These are phyloP conservation scores for Aldrovandia affinis DNA, from an alignment of 2,797 vertebrate genomes.

Conservation along the genomic window DNA sequence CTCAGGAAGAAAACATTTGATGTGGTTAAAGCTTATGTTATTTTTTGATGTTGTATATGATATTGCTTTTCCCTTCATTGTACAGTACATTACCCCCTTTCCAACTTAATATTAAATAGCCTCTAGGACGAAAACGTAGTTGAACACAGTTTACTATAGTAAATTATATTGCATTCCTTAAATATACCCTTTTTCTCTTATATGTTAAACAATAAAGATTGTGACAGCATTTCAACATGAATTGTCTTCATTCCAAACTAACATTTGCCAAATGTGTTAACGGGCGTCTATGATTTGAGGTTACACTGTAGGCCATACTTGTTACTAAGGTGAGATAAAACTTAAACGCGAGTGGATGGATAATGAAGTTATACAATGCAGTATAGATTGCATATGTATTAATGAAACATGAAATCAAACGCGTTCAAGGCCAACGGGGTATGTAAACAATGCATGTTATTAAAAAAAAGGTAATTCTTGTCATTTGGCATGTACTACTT, in stretches of 20 bases:
- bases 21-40: slow-evolving; percentile 7
- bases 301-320: background rate
- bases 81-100: background rate
- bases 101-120: background rate
- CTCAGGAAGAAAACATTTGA: slow-evolving; percentile 31
- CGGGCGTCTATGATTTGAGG: background rate
- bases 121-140: slow-evolving; percentile 2
- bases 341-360: background rate
- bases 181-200: background rate
- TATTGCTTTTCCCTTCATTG: slow-evolving; percentile 8
- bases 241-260: slow-evolving; percentile 29
- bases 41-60: slow-evolving; percentile 6
- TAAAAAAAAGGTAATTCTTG: no score
- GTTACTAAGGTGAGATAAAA: background rate
- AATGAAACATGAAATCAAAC: no score
- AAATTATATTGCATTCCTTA: slow-evolving; percentile 28
- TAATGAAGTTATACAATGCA: no score
- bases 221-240: background rate
- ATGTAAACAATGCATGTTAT: no score
- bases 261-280: background rate
- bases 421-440: no score
- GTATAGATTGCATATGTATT: no score
- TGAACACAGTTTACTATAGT: background rate
- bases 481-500: no score
- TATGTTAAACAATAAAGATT: slow-evolving; percentile 32